Percentiles rank a stretch among this genome's conserved stretches.
Conservation (phyloP, 2,888 invertebrate genomes). For the Enchytraeus crypticus region DNA sequence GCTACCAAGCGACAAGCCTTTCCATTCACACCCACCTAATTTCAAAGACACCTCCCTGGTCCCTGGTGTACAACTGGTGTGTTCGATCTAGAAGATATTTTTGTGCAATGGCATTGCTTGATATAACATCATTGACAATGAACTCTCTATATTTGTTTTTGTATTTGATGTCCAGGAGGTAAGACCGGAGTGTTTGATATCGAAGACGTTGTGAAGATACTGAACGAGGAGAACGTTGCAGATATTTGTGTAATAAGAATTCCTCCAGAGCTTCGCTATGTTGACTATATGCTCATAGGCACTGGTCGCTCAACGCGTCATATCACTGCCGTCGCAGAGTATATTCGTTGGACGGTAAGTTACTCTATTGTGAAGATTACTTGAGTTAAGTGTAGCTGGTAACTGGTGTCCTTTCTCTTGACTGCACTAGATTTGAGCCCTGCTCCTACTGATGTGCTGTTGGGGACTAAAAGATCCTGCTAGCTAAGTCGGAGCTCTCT, state of each 20-base stretch:
- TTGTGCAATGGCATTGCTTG: too few species aligned
- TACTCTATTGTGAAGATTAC: background rate
- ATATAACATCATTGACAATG: too few species aligned
- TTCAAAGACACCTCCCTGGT: background rate
- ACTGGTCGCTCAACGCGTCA: constrained; percentile 51
- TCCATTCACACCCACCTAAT: too few species aligned
- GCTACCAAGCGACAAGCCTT: too few species aligned
- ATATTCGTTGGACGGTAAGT: constrained; percentile 37
- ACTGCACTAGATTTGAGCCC: too few species aligned
- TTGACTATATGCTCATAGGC: constrained; percentile 74
- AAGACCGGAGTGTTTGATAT: constrained; percentile 75
- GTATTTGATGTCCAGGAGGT: too few species aligned
- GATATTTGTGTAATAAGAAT: constrained; percentile 73
- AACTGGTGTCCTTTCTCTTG: too few species aligned
- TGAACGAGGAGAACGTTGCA: constrained; percentile 67
- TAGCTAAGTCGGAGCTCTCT: too few species aligned
- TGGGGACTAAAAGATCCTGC: background rate
- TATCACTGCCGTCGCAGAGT: constrained; percentile 40
- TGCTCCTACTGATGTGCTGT: too few species aligned
- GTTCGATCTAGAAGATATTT: too few species aligned
- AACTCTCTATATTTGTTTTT: too few species aligned
- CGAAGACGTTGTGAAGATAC: constrained; percentile 68
- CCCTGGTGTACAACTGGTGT: too few species aligned
- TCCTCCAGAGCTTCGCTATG: constrained; percentile 66
- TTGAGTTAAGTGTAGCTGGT: background rate